Percentiles rank a stretch among this genome's conserved stretches.
Evolutionary conservation across 2,797 vertebrate genomes (phyloP).

Genomic region (Neomorphus geoffroyi): DNA sequence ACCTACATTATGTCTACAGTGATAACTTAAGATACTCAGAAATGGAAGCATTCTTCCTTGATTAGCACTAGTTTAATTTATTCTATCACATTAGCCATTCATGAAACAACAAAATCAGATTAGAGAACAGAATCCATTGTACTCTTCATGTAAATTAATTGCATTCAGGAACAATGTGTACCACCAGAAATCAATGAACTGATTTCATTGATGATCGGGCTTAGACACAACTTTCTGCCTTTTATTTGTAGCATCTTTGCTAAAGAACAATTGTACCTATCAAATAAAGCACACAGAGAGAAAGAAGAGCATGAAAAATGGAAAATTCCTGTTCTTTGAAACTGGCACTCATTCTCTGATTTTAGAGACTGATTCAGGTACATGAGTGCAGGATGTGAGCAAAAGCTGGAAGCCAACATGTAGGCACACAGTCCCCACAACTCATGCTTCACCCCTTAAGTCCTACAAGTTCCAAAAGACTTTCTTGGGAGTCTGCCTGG

Average conservation of each 20-base stretch:
- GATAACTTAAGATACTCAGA: neutral
- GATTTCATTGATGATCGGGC: neutral
- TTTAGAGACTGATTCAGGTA: neutral
- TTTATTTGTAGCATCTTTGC: neutral
- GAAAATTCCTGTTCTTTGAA: neutral
- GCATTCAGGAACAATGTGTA: neutral
- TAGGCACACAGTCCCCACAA: neutral
- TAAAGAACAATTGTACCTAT: neutral
- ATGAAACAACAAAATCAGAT: constrained; percentile 16
- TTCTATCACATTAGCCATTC: neutral
- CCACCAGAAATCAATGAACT: constrained; percentile 21
- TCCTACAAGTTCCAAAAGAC: neutral
- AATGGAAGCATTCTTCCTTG: neutral
- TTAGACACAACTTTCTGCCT: neutral
- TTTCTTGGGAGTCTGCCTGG: neutral
- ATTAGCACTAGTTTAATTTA: neutral
- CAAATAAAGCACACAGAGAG: neutral
- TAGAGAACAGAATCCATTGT: neutral
- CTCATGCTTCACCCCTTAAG: neutral
- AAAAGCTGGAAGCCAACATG: neutral
- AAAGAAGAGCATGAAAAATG: neutral
- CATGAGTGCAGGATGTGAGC: neutral
- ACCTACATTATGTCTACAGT: neutral
- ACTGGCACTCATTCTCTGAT: neutral
- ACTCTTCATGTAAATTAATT: constrained; percentile 37